These are phyloP conservation scores for Apeltes quadracus DNA, from an alignment of 2,113 vertebrate species.

Conservation along the genomic window DNA sequence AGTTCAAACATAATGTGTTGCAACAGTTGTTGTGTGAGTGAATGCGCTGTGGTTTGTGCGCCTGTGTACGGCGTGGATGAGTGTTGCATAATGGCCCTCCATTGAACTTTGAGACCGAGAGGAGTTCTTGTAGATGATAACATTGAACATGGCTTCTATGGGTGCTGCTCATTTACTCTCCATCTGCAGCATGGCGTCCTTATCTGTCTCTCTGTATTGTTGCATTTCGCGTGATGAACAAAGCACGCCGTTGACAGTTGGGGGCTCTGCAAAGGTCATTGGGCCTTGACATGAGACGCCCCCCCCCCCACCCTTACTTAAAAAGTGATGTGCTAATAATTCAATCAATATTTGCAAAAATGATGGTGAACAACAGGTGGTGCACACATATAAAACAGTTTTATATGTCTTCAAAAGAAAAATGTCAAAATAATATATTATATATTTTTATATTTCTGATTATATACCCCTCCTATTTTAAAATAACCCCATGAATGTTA, in stretches of 20 bases:
- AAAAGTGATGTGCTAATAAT: background rate
- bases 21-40: constrained; percentile 27
- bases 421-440: background rate
- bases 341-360: background rate
- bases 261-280: background rate
- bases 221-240: background rate
- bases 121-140: background rate
- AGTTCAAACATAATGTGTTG: constrained; percentile 34
- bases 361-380: background rate
- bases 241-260: background rate
- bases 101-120: constrained; percentile 41
- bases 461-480: background rate
- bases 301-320: background rate
- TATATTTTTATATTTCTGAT: background rate
- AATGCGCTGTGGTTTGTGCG: constrained; percentile 33
- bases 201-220: background rate
- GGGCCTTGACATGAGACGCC: background rate
- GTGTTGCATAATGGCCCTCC: constrained; percentile 47
- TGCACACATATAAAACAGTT: background rate
- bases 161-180: background rate
- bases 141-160: background rate
- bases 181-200: background rate
- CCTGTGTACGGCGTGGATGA: background rate
- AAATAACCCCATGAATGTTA: background rate
- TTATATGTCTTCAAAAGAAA: background rate